These are phyloP conservation scores for Gobio occitaniae DNA, from an alignment of 2,797 vertebrate species.

Conservation along the genomic window DNA sequence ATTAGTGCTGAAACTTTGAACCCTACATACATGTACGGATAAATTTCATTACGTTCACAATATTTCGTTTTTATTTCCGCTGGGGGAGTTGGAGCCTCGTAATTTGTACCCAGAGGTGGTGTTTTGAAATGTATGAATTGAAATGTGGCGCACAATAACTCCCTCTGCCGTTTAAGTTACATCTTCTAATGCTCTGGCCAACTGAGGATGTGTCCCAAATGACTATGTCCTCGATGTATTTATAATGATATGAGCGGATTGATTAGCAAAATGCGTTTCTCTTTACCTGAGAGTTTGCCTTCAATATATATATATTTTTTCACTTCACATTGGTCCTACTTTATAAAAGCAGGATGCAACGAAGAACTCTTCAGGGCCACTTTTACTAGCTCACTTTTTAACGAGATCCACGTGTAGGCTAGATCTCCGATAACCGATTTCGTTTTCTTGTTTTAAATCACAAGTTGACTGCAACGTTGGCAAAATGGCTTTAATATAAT, in stretches of 20 bases:
- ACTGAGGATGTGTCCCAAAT: constrained; percentile 60
- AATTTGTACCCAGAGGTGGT: not conserved
- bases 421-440: not conserved
- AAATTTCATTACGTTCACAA: not conserved
- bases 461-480: not conserved
- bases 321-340: not conserved
- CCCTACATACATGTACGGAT: not conserved
- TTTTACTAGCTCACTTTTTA: not conserved
- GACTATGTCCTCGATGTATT: constrained; percentile 60
- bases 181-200: constrained; percentile 55
- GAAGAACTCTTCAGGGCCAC: not conserved
- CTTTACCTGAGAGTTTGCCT: not conserved
- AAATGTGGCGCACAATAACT: constrained; percentile 36
- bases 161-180: constrained; percentile 68
- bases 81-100: not conserved
- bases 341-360: not conserved
- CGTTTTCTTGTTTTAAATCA: not conserved
- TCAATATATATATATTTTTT: not conserved
- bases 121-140: constrained; percentile 2
- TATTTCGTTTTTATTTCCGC: not conserved
- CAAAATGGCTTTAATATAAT: not conserved
- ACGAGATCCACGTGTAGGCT: not conserved
- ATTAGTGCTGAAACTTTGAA: not conserved
- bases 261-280: not conserved
- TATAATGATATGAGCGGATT: not conserved